phyloP scores from a whole-genome alignment of 2,113 vertebrate genomes.

The Osmerus mordax region DNA sequence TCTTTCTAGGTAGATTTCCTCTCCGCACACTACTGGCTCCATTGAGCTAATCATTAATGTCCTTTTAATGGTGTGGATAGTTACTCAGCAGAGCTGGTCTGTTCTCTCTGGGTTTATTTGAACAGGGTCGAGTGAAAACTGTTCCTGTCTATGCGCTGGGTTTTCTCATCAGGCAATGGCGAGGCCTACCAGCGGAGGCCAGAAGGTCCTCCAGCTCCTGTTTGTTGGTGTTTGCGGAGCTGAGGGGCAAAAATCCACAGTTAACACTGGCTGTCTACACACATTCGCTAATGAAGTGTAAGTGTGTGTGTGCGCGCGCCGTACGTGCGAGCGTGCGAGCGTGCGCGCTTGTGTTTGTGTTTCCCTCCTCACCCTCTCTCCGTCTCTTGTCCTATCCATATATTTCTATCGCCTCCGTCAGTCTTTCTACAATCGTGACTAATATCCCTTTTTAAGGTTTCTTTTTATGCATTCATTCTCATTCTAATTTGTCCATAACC shows the following conservation, averaged over 20 bases:
- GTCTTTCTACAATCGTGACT: neutral
- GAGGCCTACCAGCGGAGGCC: neutral
- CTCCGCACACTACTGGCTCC: neutral
- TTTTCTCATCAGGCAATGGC: conserved; percentile 18
- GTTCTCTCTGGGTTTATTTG: conserved; percentile 38
- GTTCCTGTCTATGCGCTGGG: neutral
- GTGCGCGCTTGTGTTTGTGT: too few species aligned
- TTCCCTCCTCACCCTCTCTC: neutral
- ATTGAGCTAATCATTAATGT: conserved; percentile 15
- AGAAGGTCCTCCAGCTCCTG: conserved; percentile 1
- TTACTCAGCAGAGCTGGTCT: conserved; percentile 16
- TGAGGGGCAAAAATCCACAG: neutral
- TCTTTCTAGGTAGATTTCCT: neutral
- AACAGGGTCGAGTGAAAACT: conserved; percentile 1
- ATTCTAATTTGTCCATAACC: conserved; percentile 31
- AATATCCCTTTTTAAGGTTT: neutral
- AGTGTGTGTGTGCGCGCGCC: too few species aligned
- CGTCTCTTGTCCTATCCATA: neutral
- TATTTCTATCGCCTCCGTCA: neutral
- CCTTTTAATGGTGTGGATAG: conserved; percentile 29
- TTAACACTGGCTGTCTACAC: neutral
- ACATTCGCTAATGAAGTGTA: too few species aligned
- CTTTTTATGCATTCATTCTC: neutral
- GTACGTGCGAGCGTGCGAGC: too few species aligned
- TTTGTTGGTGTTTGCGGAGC: conserved; percentile 11